Evolutionary conservation across 2,113 vertebrate genomes (phyloP).

Genomic region (Pelusios castaneus): DNA sequence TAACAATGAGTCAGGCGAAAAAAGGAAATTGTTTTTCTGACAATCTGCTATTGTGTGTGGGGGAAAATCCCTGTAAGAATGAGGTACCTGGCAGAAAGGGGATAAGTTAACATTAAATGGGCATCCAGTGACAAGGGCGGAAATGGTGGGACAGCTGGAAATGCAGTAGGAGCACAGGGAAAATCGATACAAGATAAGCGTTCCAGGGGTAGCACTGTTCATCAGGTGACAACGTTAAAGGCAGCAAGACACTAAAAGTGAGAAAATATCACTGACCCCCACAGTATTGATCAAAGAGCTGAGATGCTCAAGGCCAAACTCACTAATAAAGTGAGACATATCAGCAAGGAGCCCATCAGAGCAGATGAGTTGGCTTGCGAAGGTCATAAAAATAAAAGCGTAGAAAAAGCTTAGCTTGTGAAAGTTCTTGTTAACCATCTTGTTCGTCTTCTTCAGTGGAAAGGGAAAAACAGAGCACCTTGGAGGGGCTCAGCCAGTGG

Average conservation of each 20-base stretch:
- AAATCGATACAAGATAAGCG: slow-evolving; percentile 99
- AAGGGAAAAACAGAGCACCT: slow-evolving; percentile 17
- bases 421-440: slow-evolving; percentile 79
- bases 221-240: slow-evolving; percentile 97
- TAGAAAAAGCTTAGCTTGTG: slow-evolving; percentile 69
- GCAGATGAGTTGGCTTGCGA: slow-evolving; percentile 73
- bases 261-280: slow-evolving; percentile 95
- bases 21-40: slow-evolving; percentile 70
- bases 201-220: slow-evolving; percentile 93
- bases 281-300: slow-evolving; percentile 96
- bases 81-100: slow-evolving; percentile 57
- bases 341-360: slow-evolving; percentile 79
- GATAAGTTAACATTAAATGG: slow-evolving; percentile 92
- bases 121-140: slow-evolving; percentile 85
- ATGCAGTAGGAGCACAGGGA: slow-evolving; percentile 82
- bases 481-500: neutral
- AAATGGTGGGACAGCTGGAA: slow-evolving; percentile 80
- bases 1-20: slow-evolving; percentile 59
- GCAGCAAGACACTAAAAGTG: slow-evolving; percentile 89
- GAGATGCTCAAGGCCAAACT: slow-evolving; percentile 95
- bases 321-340: slow-evolving; percentile 99
- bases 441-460: slow-evolving; percentile 72
- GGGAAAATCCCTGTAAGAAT: slow-evolving; percentile 24
- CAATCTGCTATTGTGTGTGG: slow-evolving; percentile 29
- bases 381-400: slow-evolving; percentile 77